A percentile compares a stretch with the other conserved stretches of the same genome.
Evolutionary conservation across 2,888 invertebrate species (phyloP).

Genomic region (Leucoma salicis): DNA sequence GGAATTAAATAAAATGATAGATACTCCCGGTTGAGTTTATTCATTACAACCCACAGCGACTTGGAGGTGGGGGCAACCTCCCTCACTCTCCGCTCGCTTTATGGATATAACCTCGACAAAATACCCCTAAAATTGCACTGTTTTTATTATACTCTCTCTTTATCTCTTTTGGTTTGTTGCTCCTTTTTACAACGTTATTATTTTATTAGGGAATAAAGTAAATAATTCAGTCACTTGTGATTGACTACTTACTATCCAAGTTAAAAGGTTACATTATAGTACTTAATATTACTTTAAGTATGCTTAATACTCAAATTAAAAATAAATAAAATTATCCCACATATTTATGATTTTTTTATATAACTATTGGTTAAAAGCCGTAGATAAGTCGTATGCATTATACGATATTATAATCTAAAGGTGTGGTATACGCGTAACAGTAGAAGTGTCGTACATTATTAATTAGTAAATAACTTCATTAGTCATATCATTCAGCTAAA

Average conservation of each 20-base stretch:
- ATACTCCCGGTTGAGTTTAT: slow-evolving; percentile 78
- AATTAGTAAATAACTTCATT: neutral
- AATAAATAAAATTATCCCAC: too few relatives aligned
- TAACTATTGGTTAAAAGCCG: too few relatives aligned
- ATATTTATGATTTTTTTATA: too few relatives aligned
- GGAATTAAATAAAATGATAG: slow-evolving; percentile 75
- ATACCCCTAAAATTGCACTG: slow-evolving; percentile 82
- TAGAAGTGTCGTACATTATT: too few relatives aligned
- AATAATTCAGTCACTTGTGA: slow-evolving; percentile 41
- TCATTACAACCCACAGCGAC: slow-evolving; percentile 75
- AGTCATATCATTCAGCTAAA: slow-evolving; percentile 1
- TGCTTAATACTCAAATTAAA: too few relatives aligned
- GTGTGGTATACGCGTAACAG: too few relatives aligned
- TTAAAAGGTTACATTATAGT: slow-evolving; percentile 8
- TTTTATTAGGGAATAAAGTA: slow-evolving; percentile 69
- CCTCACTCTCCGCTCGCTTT: slow-evolving; percentile 67
- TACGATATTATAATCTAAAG: too few relatives aligned
- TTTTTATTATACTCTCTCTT: slow-evolving; percentile 81
- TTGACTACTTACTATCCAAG: slow-evolving; percentile 21
- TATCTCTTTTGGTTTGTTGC: slow-evolving; percentile 80
- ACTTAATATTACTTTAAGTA: too few relatives aligned
- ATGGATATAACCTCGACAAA: slow-evolving; percentile 82
- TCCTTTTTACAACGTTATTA: slow-evolving; percentile 74
- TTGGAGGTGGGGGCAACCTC: slow-evolving; percentile 42
- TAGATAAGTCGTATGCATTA: too few relatives aligned